phyloP scores from a whole-genome alignment of 2,888 invertebrate species.

The Cactoblastis cactorum region DNA sequence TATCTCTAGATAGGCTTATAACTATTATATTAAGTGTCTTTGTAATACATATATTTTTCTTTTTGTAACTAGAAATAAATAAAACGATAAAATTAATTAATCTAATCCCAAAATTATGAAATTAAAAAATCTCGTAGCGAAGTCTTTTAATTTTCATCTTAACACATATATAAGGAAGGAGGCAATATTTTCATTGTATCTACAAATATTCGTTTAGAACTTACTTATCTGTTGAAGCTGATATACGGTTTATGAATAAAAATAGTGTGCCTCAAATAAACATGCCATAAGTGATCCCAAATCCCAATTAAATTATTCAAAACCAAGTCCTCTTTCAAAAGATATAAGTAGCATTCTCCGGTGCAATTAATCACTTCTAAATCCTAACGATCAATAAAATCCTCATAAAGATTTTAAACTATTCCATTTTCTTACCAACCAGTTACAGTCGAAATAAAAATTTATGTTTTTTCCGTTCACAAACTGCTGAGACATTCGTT shows the following conservation, averaged over 20 bases:
- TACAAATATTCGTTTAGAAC: not conserved
- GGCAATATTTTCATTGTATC: not conserved
- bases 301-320: too few relatives aligned
- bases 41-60: too few relatives aligned
- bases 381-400: constrained; percentile 8
- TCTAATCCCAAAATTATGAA: too few relatives aligned
- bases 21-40: too few relatives aligned
- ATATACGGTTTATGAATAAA: not conserved
- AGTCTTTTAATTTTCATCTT: not conserved
- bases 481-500: not conserved
- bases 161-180: not conserved
- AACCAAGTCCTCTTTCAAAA: not conserved
- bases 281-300: not conserved
- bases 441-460: not conserved
- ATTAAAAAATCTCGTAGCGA: too few relatives aligned
- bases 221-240: not conserved
- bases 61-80: too few relatives aligned
- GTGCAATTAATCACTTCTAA: not conserved
- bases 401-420: constrained; percentile 12
- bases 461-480: not conserved
- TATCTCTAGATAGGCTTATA: too few relatives aligned
- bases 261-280: not conserved
- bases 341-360: not conserved
- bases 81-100: too few relatives aligned
- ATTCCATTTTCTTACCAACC: constrained; percentile 16